Evolutionary conservation across 1,140 invertebrate genomes (phyloP).

Genomic region (Tetragnatha versicolor): DNA sequence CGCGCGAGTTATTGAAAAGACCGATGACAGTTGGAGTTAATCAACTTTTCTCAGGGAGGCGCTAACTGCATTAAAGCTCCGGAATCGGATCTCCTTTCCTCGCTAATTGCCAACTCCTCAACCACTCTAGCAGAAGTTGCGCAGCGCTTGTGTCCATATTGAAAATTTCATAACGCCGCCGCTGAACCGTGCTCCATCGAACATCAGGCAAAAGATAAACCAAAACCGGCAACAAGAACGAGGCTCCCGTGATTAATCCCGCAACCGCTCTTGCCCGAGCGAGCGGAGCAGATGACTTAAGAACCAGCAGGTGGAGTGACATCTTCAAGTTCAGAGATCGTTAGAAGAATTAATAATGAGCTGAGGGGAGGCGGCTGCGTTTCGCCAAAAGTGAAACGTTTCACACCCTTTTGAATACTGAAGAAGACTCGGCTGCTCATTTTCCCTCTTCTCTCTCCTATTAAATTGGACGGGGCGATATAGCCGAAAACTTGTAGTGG

Average conservation of each 20-base stretch:
- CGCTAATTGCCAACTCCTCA: constrained; percentile 54
- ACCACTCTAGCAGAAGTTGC: constrained; percentile 40
- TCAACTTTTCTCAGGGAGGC: constrained; percentile 44
- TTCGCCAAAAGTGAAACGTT: constrained; percentile 40
- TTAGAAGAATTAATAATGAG: constrained; percentile 53
- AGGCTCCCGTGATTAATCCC: constrained; percentile 40
- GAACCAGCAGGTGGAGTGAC: constrained; percentile 44
- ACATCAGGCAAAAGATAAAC: constrained; percentile 50
- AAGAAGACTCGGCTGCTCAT: constrained; percentile 14
- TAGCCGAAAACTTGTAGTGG: too few species aligned
- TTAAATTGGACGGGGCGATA: neutral
- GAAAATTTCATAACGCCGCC: constrained; percentile 54
- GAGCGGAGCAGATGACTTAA: constrained; percentile 49
- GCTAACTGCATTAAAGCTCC: constrained; percentile 52
- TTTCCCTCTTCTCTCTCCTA: neutral
- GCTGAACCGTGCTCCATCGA: constrained; percentile 49
- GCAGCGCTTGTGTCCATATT: constrained; percentile 36
- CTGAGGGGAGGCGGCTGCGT: neutral
- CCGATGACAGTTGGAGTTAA: constrained; percentile 52
- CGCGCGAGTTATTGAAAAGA: constrained; percentile 50
- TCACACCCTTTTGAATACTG: constrained; percentile 55
- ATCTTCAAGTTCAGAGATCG: constrained; percentile 52
- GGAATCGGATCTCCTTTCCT: constrained; percentile 44
- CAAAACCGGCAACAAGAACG: constrained; percentile 22
- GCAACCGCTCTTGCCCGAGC: constrained; percentile 41